Conservation (phyloP, 2,797 vertebrate genomes). For the Leptoclinus maculatus region DNA sequence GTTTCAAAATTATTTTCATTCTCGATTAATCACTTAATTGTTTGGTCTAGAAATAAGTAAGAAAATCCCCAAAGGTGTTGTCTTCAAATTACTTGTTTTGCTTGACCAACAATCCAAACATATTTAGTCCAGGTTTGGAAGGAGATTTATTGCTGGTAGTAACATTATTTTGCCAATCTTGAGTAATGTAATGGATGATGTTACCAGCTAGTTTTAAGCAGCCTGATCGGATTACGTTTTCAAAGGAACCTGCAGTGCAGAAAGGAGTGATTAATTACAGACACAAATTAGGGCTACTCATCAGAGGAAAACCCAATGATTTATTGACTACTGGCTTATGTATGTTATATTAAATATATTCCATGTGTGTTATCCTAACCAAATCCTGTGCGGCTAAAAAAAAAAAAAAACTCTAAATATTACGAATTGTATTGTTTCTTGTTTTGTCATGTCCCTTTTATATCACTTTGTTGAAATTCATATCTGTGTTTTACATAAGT, state of each 20-base stretch:
- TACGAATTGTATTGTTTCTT: background rate
- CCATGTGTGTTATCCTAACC: background rate
- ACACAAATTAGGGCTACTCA: background rate
- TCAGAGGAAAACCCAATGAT: background rate
- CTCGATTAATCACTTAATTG: background rate
- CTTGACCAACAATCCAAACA: background rate
- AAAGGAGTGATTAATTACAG: conserved; percentile 6
- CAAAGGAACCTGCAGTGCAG: background rate
- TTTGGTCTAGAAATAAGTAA: background rate
- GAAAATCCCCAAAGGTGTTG: accelerated
- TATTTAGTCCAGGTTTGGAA: background rate
- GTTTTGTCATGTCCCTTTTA: too few relatives aligned
- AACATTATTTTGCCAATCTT: background rate
- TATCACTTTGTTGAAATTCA: too few relatives aligned
- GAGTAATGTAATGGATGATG: background rate
- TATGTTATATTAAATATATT: background rate
- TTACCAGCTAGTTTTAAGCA: background rate
- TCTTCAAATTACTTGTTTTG: background rate
- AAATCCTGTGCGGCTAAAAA: background rate
- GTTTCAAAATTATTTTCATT: background rate
- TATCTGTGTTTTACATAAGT: too few relatives aligned
- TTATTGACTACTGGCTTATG: background rate
- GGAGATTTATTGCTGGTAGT: background rate
- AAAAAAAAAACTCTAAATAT: background rate
- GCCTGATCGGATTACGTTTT: background rate